Evolutionary conservation across 2,797 vertebrate genomes (phyloP), one percentile per base, ranked within the genome.

Genomic region (Platyrinchus mystaceus): DNA sequence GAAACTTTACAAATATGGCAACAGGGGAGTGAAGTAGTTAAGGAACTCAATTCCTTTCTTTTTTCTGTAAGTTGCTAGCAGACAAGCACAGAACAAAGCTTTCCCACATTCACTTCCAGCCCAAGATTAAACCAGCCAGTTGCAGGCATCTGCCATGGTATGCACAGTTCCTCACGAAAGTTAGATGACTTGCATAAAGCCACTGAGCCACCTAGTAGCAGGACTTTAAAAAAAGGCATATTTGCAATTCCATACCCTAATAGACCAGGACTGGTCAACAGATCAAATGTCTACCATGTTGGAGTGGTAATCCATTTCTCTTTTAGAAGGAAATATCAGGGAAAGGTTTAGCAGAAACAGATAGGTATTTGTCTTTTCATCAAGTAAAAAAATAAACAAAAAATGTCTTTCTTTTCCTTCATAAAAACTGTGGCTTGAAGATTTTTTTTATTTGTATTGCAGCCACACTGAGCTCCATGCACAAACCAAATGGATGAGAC

Each of bases 21-120:
- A 60, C 16, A 55, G 21, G n/a, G 43, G 39, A 82, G 71, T 12
- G 12, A 32, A 94, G 34, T 68, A 79, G 24, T 60, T 76, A 79
- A 37, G 22, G 60, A 91, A 56, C 30, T 47, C 18, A 32, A 7
- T 59, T 73, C 22, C 14, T 15, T 7, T 50, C 67, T 70, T 76
- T 63, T 70, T 64, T 27, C 28, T 22, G 0, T n/a, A 84, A 90
- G 22, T 64, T 3, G 0, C 15, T 84, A 50, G 19, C 37, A 87
- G 66, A 78, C 22, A 70, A 82, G 34, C 21, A 64, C 27, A 46
- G 76, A 87, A 62, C 17, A 76, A 77, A 94, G 32, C 37, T 74
- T 90, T 74, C 46, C 44, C 63, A 63, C 73, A 64, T 49, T 59
- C 32, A 56, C 34, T 93, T 93, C 37, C 44, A 95, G 91, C 21